Base-by-base conservation (phyloP, 2,888 invertebrate genomes). In the Philopedon plagiatum region DNA sequence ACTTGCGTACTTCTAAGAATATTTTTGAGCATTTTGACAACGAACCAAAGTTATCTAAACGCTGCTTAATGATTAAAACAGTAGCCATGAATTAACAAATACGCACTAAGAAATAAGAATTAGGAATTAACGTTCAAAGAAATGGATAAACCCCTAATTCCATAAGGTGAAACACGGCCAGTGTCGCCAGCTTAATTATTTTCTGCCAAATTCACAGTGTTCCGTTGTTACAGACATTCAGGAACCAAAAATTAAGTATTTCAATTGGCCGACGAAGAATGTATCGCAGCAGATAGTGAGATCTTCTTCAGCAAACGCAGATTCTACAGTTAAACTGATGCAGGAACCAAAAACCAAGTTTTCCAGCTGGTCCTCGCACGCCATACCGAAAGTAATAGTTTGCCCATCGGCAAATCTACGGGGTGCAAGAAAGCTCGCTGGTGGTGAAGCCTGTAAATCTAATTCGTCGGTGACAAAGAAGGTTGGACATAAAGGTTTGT, bases 321-420 rank as follows among this genome's bases (percentile, higher is more conserved):
- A 18, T 3, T 44, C 18, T 0, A 18, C 44, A 2, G 7, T 9
- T 1, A 44, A 19, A 9, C 44, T 21, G 29, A 19, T 15, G 5
- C 11, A 26, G 7, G 37, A 51, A 23, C 9, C 15, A 4, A 29
- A 39, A 51, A 37, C 63, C 0, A 64, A 64, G 15, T 64, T 13
- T 32, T 64, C 63, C 23, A 51, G 61, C 13, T 61, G 61, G 61
- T 61, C 61, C 1, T 29, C 61, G 11, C 29, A 29, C 2, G 5
- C 41, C 1, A 7, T 5, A 19, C 41, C 44, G 13, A 4, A 18
- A 54, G 23, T 2, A 51, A n/a, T 13, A 18, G 9, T 2, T 19
- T 15, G 9, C 15, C 18, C 34, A 5, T 11, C 18, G 9, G 5
- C 18, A 15, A 9, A 19, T 3, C 19, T 19, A 1, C 1, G n/a